Evolutionary conservation across 2,113 vertebrate genomes (phyloP).

Genomic region (Condylura cristata): DNA sequence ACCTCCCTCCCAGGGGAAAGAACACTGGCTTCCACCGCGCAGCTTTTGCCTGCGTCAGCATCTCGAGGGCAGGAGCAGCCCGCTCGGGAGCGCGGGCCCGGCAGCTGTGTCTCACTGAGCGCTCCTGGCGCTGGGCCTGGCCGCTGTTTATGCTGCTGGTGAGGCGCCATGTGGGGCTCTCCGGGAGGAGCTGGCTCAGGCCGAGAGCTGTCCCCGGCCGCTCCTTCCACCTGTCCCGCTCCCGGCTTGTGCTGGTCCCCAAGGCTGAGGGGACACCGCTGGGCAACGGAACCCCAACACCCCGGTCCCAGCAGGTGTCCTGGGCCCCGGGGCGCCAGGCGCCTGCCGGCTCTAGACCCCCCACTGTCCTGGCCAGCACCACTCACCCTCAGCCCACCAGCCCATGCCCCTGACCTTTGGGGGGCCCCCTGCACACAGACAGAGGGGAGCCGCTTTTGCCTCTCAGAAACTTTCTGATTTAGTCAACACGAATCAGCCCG

Average conservation of each 20-base stretch:
- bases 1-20: slow-evolving; percentile 67
- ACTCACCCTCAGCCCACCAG: neutral
- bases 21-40: slow-evolving; percentile 84
- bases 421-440: neutral
- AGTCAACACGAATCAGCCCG: neutral
- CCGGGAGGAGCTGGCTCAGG: slow-evolving; percentile 79
- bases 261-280: slow-evolving; percentile 68
- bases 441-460: neutral
- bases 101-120: slow-evolving; percentile 89
- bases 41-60: slow-evolving; percentile 87
- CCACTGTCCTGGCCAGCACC: too few relatives aligned
- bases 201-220: slow-evolving; percentile 83
- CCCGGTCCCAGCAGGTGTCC: slow-evolving; percentile 38
- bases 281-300: slow-evolving; percentile 43
- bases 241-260: slow-evolving; percentile 51
- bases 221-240: slow-evolving; percentile 80
- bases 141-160: slow-evolving; percentile 85
- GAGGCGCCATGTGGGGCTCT: slow-evolving; percentile 85
- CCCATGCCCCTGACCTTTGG: neutral
- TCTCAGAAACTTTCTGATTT: neutral
- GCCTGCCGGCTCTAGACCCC: neutral
- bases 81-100: slow-evolving; percentile 80
- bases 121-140: slow-evolving; percentile 87
- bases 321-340: neutral
- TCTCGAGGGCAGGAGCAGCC: slow-evolving; percentile 85